A percentile compares a stretch with the other conserved stretches of the same genome.
phyloP scores from a whole-genome alignment of 1,140 invertebrate species.

The Dendroctonus ponderosae region DNA sequence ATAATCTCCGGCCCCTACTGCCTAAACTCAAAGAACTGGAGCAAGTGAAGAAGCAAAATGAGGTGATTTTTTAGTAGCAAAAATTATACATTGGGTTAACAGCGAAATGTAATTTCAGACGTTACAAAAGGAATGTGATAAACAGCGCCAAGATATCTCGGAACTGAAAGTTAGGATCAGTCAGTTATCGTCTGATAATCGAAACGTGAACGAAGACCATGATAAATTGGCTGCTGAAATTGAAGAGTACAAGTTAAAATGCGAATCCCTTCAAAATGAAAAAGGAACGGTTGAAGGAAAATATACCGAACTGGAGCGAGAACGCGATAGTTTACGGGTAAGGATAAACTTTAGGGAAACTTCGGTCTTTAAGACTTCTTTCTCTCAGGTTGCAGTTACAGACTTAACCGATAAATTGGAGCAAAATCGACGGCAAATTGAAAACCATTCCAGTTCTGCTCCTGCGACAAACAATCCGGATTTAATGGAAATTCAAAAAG shows the following conservation, averaged over 20 bases:
- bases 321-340: constrained; percentile 22
- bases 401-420: constrained; percentile 36
- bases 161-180: constrained; percentile 35
- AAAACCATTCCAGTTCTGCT: background rate
- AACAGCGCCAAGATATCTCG: constrained; percentile 30
- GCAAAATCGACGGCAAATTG: background rate
- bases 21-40: constrained; percentile 23
- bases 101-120: constrained; percentile 4
- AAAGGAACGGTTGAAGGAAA: constrained; percentile 18
- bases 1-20: constrained; percentile 5
- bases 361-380: background rate
- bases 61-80: constrained; percentile 11
- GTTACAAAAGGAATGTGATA: constrained; percentile 31
- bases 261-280: constrained; percentile 32
- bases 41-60: constrained; percentile 30
- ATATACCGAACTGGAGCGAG: constrained; percentile 21
- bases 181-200: constrained; percentile 43
- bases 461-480: constrained; percentile 17
- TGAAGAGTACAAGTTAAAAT: constrained; percentile 41
- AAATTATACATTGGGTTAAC: background rate
- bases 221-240: constrained; percentile 37
- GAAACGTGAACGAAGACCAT: constrained; percentile 43
- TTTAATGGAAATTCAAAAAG: constrained; percentile 34
- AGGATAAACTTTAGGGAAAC: constrained; percentile 28
- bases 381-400: constrained; percentile 25